Evolutionary conservation across 1,140 invertebrate genomes (phyloP).

Genomic region (Diabrotica undecimpunctata): DNA sequence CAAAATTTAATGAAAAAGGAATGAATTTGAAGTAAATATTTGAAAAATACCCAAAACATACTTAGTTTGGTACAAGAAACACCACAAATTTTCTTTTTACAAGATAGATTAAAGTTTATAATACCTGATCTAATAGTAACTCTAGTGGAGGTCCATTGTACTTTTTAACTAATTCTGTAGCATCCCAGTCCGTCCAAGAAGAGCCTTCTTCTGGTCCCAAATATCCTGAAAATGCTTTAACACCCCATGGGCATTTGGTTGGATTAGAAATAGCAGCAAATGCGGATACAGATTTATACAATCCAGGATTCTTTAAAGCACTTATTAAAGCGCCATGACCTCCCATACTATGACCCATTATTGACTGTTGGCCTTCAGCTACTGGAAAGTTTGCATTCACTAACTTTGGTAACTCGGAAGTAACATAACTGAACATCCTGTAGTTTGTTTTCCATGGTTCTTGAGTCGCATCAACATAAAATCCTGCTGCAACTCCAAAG

Average conservation of each 20-base stretch:
- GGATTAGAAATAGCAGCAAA: slow-evolving; percentile 97
- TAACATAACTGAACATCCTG: slow-evolving; percentile 96
- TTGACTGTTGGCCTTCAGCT: slow-evolving; percentile 62
- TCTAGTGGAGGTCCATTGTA: slow-evolving; percentile 83
- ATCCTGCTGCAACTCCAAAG: slow-evolving; percentile 93
- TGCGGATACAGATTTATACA: slow-evolving; percentile 89
- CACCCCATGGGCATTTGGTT: slow-evolving; percentile 78
- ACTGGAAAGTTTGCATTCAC: slow-evolving; percentile 71
- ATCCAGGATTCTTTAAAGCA: slow-evolving; percentile 85
- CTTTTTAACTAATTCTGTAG: slow-evolving; percentile 74
- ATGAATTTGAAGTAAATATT: no score
- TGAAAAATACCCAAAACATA: no score
- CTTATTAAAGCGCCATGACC: slow-evolving; percentile 94
- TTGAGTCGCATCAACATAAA: slow-evolving; percentile 90
- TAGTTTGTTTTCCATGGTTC: slow-evolving; percentile 94
- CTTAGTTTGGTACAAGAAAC: no score
- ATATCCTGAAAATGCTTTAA: slow-evolving; percentile 84
- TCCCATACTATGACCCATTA: slow-evolving; percentile 95
- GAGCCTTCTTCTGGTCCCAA: slow-evolving; percentile 65
- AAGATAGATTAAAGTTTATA: no score
- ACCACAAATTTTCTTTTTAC: no score
- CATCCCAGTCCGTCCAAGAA: slow-evolving; percentile 85
- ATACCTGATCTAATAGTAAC: slow-evolving; percentile 89
- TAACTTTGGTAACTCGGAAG: slow-evolving; percentile 80
- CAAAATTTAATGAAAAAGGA: no score